Evolutionary conservation across 2,113 vertebrate species (phyloP).

Genomic region (Siniperca chuatsi): DNA sequence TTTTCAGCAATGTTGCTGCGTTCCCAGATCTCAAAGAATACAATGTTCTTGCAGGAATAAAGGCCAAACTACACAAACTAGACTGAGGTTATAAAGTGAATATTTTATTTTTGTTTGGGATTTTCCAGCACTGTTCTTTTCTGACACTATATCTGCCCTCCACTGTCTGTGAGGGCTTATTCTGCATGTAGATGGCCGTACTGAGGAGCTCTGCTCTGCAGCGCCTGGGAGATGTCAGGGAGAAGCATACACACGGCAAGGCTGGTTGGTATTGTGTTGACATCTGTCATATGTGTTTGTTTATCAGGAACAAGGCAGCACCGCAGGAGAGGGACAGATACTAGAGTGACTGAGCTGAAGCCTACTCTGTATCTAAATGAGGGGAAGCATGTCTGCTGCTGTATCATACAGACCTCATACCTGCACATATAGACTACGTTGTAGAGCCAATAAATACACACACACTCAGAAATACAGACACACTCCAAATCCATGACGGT

Average conservation of each 20-base stretch:
- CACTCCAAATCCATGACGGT: background rate
- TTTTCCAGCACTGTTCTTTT: background rate
- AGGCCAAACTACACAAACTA: background rate
- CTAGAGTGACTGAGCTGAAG: conserved; percentile 50
- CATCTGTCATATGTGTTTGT: conserved; percentile 75
- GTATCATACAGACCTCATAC: conserved; percentile 18
- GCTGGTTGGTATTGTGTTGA: conserved; percentile 60
- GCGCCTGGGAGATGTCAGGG: conserved; percentile 25
- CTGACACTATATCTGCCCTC: background rate
- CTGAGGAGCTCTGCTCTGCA: conserved; percentile 16
- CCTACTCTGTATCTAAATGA: conserved; percentile 5
- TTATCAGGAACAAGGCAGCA: conserved; percentile 66
- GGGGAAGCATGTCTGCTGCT: conserved; percentile 13
- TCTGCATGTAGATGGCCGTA: conserved; percentile 10
- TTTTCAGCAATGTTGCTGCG: background rate
- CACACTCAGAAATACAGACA: conserved; percentile 10
- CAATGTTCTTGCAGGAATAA: background rate
- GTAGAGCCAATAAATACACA: background rate
- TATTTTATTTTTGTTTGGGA: no score
- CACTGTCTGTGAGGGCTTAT: background rate
- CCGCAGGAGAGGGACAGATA: conserved; percentile 48
- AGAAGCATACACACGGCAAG: conserved; percentile 28
- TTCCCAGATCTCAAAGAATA: background rate
- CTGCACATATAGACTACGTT: background rate
- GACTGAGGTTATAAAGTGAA: background rate